Evolutionary conservation across 2,888 invertebrate genomes (phyloP), one percentile per base, ranked within the genome.

Genomic region (Slavum lentiscoides): DNA sequence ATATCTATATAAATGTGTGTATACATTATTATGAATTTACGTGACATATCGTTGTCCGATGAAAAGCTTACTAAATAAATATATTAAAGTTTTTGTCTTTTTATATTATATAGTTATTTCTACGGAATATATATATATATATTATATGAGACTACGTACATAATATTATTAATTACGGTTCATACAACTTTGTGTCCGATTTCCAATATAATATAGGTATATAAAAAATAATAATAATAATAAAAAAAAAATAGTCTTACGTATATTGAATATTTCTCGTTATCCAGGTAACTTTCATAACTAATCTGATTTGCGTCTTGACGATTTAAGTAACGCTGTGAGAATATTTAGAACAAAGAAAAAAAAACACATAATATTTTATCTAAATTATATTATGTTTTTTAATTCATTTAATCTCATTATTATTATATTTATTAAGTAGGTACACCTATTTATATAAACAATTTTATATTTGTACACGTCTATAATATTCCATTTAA

Each of bases 241-340:
- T 15, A 30, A 43, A 43, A 9, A 43, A 43, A 43, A 43, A 21
- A 64, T 30, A 61, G 4, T 59, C 75, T 75, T 75, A 75, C 75
- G 67, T 68, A 68, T 59, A 68, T 43, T 59, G 75, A 67, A 59
- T 19, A 67, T 43, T 67, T 75, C 17, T 59, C 75, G 67, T 59
- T 75, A 67, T 75, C 67, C 67, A 68, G 67, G 19, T 75, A 75
- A 75, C 58, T 75, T 53, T 75, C 67, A 37, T 75, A 75, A 68
- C 75, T 75, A 75, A 75, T 75, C 39, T 75, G 75, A 49, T 75
- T 75, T 17, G 75, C 75, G 15, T 75, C 75, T 49, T 75, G 58
- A 39, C 75, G 75, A 49, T 75, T 75, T 75, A 75, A 67, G 64
- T 64, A 64, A 68, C 58, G 75, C 23, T 68, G 75, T 75, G 23